A percentile compares a stretch with the other conserved stretches of the same genome.
These are phyloP conservation scores for Nasonia giraulti DNA, from an alignment of 1,140 invertebrate species.

Conservation along the genomic window DNA sequence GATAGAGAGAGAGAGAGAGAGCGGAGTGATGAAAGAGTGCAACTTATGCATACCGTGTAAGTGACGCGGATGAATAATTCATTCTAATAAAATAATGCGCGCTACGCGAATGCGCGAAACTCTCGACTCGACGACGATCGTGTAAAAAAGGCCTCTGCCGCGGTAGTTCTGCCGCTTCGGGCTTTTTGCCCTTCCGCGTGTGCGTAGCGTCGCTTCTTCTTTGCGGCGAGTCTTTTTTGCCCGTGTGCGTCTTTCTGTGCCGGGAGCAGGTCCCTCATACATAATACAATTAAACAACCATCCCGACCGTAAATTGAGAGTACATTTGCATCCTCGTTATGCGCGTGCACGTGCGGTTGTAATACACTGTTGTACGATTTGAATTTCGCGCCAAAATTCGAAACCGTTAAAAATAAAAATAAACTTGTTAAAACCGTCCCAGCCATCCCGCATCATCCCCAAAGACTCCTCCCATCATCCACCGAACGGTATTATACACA, in stretches of 20 bases:
- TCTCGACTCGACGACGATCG: neutral
- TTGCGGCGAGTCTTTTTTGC: neutral
- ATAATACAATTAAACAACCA: conserved; percentile 43
- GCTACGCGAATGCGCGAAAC: conserved; percentile 43
- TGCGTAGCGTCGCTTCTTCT: neutral
- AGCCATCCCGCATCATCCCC: neutral
- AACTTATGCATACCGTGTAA: conserved; percentile 72
- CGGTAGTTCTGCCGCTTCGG: neutral
- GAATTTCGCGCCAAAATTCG: too few species aligned
- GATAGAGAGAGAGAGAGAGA: conserved; percentile 8
- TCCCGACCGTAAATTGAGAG: conserved; percentile 1
- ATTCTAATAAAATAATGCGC: conserved; percentile 73
- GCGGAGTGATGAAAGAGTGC: conserved; percentile 68
- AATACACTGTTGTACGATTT: too few species aligned
- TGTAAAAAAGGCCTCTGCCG: conserved; percentile 4
- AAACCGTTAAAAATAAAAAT: too few species aligned
- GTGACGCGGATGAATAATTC: conserved; percentile 72
- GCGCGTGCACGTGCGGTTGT: neutral
- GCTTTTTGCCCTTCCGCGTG: neutral
- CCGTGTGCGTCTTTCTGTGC: neutral
- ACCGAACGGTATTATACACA: neutral
- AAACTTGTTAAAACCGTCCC: neutral
- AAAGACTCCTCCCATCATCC: neutral
- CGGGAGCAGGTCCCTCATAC: neutral
- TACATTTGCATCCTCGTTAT: neutral